Conservation (phyloP, 37 sponge, comb jelly and placozoan genomes). For the Dysidea cf. avara region DNA sequence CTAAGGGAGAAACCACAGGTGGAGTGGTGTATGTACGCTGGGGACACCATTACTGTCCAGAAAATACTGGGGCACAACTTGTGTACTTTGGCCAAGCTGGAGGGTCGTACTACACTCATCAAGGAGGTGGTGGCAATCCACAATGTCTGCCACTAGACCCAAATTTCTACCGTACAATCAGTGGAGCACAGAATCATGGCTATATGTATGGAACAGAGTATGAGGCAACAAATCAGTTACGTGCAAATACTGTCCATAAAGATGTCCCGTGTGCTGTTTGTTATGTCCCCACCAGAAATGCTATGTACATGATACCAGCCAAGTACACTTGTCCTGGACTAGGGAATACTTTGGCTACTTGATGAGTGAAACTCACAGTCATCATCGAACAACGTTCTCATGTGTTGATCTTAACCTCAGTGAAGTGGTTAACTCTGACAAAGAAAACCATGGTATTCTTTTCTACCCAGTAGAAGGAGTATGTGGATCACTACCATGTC, state of each 20-base stretch:
- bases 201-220: constrained; percentile 26
- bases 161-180: no score
- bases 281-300: constrained; percentile 6
- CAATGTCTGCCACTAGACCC: no score
- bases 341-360: constrained; percentile 37
- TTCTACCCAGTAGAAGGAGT: constrained; percentile 10
- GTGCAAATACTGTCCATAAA: not conserved
- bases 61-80: constrained; percentile 9
- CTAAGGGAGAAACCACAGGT: no score
- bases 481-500: no score
- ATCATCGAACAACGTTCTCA: constrained; percentile 1
- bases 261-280: constrained; percentile 41
- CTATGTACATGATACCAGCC: constrained; percentile 31
- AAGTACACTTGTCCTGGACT: constrained; percentile 28
- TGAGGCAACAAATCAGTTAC: not conserved
- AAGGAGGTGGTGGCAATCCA: no score
- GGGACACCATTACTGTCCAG: constrained; percentile 26
- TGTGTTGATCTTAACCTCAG: not conserved
- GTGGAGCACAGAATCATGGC: constrained; percentile 10
- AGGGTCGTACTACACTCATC: not conserved
- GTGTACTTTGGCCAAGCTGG: constrained; percentile 31
- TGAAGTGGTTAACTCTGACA: not conserved
- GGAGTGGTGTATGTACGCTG: no score
- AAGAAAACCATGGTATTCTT: not conserved
- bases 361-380: not conserved